These are phyloP conservation scores for Synanthedon myopaeformis DNA, from an alignment of 2,888 invertebrate species.

Conservation along the genomic window DNA sequence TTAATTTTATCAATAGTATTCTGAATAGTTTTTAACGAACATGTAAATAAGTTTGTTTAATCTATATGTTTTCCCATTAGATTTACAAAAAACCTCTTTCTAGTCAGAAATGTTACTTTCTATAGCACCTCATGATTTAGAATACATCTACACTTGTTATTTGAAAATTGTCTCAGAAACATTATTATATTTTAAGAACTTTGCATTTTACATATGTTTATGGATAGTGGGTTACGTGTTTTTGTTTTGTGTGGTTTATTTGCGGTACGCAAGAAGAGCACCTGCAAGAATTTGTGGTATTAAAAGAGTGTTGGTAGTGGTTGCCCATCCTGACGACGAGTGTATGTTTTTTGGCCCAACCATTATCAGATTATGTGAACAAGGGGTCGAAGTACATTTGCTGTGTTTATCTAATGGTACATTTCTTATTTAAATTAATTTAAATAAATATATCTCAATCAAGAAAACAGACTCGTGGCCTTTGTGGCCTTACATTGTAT, in stretches of 20 bases:
- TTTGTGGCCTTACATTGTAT: too few species aligned
- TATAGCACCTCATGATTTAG: constrained; percentile 30
- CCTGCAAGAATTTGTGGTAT: constrained; percentile 62
- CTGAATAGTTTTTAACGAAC: too few species aligned
- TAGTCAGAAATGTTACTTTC: constrained; percentile 53
- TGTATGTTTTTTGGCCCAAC: constrained; percentile 99
- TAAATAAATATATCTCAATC: too few species aligned
- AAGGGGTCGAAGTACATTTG: constrained; percentile 78
- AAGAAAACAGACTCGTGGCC: too few species aligned
- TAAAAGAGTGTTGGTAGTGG: constrained; percentile 81
- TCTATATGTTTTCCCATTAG: neutral
- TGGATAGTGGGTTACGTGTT: constrained; percentile 66
- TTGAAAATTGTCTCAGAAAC: constrained; percentile 42
- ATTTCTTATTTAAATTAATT: too few species aligned
- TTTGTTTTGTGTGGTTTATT: constrained; percentile 62
- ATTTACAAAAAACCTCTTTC: constrained; percentile 9
- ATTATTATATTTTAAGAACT: constrained; percentile 47
- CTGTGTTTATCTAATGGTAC: constrained; percentile 88
- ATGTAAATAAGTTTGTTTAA: neutral
- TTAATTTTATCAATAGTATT: too few species aligned
- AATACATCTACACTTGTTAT: constrained; percentile 44
- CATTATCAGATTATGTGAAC: constrained; percentile 76
- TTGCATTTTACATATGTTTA: constrained; percentile 58
- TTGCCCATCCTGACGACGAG: constrained; percentile 98
- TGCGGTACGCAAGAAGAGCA: constrained; percentile 61